These are phyloP conservation scores for Molossus alvarezi DNA, from an alignment of 2,797 vertebrate genomes.

Conservation along the genomic window DNA sequence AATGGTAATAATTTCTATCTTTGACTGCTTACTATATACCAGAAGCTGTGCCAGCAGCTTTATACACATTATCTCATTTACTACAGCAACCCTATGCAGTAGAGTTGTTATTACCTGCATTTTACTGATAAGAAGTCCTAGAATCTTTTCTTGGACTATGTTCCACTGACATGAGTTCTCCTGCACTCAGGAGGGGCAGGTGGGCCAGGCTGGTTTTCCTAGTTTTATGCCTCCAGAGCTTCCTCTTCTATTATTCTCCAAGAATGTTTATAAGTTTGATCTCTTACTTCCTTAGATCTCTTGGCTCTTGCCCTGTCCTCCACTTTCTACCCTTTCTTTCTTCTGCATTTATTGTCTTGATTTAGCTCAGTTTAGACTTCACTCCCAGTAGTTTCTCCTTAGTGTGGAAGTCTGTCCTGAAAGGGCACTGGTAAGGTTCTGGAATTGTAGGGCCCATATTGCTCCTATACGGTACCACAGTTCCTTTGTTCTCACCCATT, in stretches of 20 bases:
- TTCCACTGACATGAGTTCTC: neutral
- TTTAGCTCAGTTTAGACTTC: neutral
- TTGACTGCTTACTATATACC: neutral
- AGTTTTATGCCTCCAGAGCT: constrained; percentile 12
- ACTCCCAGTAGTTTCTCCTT: neutral
- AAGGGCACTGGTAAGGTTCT: neutral
- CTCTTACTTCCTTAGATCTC: neutral
- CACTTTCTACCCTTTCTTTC: neutral
- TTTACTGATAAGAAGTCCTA: neutral
- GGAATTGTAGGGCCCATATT: neutral
- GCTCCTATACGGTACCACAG: neutral
- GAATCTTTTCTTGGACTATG: neutral
- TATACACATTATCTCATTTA: neutral
- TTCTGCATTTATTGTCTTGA: neutral
- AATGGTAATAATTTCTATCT: neutral
- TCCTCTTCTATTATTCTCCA: constrained; percentile 38
- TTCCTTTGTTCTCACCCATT: neutral
- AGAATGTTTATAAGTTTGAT: neutral
- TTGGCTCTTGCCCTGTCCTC: neutral
- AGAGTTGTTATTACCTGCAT: neutral
- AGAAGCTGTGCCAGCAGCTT: neutral
- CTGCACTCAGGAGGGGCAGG: neutral
- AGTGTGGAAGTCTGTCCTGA: neutral
- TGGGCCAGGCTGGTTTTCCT: neutral
- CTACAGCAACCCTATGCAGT: too few relatives aligned